Evolutionary conservation across 2,888 invertebrate species (phyloP).

Genomic region (Lydus trimaculatus): DNA sequence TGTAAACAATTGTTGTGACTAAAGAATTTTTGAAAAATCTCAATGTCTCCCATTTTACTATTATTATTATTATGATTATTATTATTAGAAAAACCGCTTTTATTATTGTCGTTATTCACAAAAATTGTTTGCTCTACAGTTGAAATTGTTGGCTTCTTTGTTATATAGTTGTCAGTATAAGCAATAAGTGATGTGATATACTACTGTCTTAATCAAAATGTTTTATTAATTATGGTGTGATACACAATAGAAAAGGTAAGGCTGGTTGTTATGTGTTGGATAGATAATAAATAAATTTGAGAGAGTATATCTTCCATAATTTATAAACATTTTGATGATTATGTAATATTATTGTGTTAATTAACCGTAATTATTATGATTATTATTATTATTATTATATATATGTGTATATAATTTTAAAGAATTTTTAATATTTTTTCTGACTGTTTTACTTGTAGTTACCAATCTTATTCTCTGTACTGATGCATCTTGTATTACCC

Average conservation of each 20-base stretch:
- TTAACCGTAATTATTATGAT: slow-evolving; percentile 18
- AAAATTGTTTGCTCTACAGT: slow-evolving; percentile 1
- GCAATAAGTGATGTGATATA: slow-evolving; percentile 50
- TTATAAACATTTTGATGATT: slow-evolving; percentile 31
- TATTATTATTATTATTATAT: slow-evolving; percentile 18
- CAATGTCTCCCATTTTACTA: slow-evolving; percentile 23
- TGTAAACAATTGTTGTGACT: slow-evolving; percentile 1
- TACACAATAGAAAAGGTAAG: neutral
- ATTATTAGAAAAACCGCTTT: neutral
- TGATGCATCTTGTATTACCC: slow-evolving; percentile 46
- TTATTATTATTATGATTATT: no score
- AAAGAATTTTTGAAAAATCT: slow-evolving; percentile 6
- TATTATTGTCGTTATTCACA: neutral
- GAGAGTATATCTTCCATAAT: slow-evolving; percentile 18
- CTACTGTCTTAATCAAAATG: slow-evolving; percentile 39
- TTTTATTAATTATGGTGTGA: slow-evolving; percentile 31
- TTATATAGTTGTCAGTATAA: slow-evolving; percentile 40
- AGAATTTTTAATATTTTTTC: slow-evolving; percentile 39
- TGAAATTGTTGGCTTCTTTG: slow-evolving; percentile 25
- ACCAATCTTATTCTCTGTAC: slow-evolving; percentile 48
- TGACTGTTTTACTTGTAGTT: slow-evolving; percentile 49
- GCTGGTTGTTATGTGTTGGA: slow-evolving; percentile 11
- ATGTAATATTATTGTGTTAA: neutral
- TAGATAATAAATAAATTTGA: slow-evolving; percentile 9
- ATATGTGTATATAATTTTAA: slow-evolving; percentile 34